Evolutionary conservation across 2,113 vertebrate genomes (phyloP).

Genomic region (Myotis davidii): DNA sequence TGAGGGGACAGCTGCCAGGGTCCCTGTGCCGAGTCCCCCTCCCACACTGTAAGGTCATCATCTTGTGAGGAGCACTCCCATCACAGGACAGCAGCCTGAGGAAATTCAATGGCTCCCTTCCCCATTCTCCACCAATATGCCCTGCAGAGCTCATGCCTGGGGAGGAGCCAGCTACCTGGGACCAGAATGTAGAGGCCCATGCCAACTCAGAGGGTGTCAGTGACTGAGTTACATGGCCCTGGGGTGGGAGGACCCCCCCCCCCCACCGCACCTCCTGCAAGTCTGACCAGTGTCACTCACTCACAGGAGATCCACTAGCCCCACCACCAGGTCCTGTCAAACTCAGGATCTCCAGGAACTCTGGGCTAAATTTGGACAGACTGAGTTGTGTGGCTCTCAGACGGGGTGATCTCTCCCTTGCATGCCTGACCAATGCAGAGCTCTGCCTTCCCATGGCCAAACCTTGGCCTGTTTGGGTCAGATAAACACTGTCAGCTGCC

Average conservation of each 20-base stretch:
- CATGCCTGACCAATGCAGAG: background rate
- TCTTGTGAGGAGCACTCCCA: background rate
- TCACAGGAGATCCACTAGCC: background rate
- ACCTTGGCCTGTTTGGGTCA: background rate
- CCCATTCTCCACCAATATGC: background rate
- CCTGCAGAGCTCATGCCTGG: background rate
- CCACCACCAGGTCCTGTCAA: no score
- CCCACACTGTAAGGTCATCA: background rate
- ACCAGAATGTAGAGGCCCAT: background rate
- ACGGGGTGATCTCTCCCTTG: background rate
- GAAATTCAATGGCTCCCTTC: background rate
- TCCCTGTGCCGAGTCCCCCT: background rate
- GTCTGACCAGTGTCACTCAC: background rate
- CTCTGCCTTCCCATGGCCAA: background rate
- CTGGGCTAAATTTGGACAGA: background rate
- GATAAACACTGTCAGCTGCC: background rate
- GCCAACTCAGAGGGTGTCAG: background rate
- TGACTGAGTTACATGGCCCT: background rate
- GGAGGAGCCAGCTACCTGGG: background rate
- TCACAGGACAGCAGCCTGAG: background rate
- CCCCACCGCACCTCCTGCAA: background rate
- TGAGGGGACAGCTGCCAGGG: background rate
- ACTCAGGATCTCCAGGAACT: background rate
- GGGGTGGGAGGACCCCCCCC: background rate
- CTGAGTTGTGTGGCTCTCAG: background rate